Evolutionary conservation across 2,888 invertebrate species (phyloP).

Genomic region (Lobophora halterata): DNA sequence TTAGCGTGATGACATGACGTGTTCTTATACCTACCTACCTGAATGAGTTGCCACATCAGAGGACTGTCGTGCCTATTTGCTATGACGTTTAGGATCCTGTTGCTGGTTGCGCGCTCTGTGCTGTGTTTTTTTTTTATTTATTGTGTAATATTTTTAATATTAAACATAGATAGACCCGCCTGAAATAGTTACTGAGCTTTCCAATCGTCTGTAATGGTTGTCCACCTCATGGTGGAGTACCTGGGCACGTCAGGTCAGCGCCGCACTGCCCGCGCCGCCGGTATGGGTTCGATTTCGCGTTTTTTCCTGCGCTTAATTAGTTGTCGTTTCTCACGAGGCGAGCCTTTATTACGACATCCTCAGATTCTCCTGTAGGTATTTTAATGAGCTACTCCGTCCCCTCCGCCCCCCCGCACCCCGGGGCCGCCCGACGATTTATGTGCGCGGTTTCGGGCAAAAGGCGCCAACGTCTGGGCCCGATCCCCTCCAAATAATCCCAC

Average conservation of each 20-base stretch:
- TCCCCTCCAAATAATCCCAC: slow-evolving; percentile 11
- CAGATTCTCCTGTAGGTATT: slow-evolving; percentile 60
- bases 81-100: too few species aligned
- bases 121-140: too few species aligned
- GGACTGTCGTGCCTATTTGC: too few species aligned
- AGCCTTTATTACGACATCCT: slow-evolving; percentile 46
- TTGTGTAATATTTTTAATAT: too few species aligned
- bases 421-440: slow-evolving; percentile 38
- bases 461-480: slow-evolving; percentile 32
- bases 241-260: not conserved
- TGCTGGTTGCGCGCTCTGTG: too few species aligned
- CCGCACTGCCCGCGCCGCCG: not conserved
- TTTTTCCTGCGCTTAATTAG: slow-evolving; percentile 57
- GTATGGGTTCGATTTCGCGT: slow-evolving; percentile 27
- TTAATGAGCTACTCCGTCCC: slow-evolving; percentile 56
- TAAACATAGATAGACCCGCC: too few species aligned
- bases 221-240: too few species aligned
- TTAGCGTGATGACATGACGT: not conserved
- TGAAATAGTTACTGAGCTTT: too few species aligned
- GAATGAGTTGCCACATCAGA: too few species aligned
- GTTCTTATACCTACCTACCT: too few species aligned
- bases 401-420: slow-evolving; percentile 16
- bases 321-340: slow-evolving; percentile 57
- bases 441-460: slow-evolving; percentile 42
- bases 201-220: too few species aligned